Evolutionary conservation across 2,113 vertebrate species (phyloP).

Genomic region (Nycticryphes semicollaris): DNA sequence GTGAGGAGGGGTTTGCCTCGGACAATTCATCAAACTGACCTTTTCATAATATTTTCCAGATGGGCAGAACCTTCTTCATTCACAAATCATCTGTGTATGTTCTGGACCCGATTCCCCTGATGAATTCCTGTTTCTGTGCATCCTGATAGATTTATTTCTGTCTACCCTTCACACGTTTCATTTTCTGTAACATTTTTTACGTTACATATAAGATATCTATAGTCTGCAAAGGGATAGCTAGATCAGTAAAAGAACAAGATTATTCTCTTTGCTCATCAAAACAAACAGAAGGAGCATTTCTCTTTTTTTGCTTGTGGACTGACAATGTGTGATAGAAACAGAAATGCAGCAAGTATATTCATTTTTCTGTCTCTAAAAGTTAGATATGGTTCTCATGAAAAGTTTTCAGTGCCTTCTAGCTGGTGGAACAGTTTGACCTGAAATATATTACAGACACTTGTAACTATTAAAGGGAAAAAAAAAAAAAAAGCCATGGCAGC

Average conservation of each 20-base stretch:
- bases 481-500: neutral
- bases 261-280: neutral
- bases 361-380: constrained; percentile 7
- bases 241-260: neutral
- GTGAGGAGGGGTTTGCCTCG: neutral
- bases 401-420: neutral
- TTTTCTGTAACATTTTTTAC: neutral
- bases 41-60: neutral
- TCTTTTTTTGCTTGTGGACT: neutral
- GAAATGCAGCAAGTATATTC: neutral
- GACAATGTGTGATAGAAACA: neutral
- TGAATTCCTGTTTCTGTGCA: neutral
- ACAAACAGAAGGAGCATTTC: neutral
- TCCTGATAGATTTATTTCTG: neutral
- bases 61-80: neutral
- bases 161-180: neutral
- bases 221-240: neutral
- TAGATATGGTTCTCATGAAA: neutral
- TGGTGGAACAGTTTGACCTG: neutral
- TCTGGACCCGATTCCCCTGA: neutral
- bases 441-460: neutral
- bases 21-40: neutral
- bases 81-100: neutral
- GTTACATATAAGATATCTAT: neutral
- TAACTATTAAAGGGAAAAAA: neutral